A percentile compares a stretch with the other conserved stretches of the same genome.
phyloP scores from a whole-genome alignment of 1,140 invertebrate species.

The Drosophila takahashii region DNA sequence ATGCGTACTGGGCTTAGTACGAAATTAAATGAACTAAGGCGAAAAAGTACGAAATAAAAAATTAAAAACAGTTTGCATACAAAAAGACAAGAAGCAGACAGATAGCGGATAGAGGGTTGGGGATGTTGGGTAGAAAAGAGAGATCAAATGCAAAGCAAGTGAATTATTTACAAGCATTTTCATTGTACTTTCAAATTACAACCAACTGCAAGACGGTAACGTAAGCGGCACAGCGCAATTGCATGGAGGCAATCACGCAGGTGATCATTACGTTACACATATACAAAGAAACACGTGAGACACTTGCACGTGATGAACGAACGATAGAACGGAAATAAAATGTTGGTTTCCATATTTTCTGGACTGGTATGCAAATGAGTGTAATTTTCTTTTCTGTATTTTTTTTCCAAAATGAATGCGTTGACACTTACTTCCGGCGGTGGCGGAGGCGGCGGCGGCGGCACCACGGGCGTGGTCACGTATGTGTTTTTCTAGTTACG shows the following conservation, averaged over 20 bases:
- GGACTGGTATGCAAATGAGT: constrained; percentile 33
- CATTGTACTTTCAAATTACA: constrained; percentile 83
- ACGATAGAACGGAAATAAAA: constrained; percentile 54
- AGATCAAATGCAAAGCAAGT: constrained; percentile 70
- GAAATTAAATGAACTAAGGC: constrained; percentile 29
- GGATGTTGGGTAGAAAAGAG: neutral
- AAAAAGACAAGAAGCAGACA: constrained; percentile 20
- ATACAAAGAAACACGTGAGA: constrained; percentile 56
- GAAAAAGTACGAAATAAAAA: constrained; percentile 8
- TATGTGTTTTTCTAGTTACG: constrained; percentile 81
- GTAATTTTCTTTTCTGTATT: neutral
- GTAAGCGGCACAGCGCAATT: constrained; percentile 68
- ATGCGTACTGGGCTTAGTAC: constrained; percentile 53
- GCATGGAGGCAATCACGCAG: constrained; percentile 62
- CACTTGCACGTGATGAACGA: constrained; percentile 55
- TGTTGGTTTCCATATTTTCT: constrained; percentile 21
- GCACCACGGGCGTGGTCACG: constrained; percentile 74
- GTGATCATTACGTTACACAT: constrained; percentile 72
- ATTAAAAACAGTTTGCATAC: constrained; percentile 7
- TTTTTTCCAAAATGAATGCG: constrained; percentile 43
- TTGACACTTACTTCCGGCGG: constrained; percentile 80
- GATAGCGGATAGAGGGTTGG: constrained; percentile 9
- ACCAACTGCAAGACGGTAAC: constrained; percentile 78
- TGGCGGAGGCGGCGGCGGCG: constrained; percentile 72
- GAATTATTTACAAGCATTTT: constrained; percentile 84